These are phyloP conservation scores for Leptodactylus fallax DNA, from an alignment of 2,797 vertebrate genomes.

Conservation along the genomic window DNA sequence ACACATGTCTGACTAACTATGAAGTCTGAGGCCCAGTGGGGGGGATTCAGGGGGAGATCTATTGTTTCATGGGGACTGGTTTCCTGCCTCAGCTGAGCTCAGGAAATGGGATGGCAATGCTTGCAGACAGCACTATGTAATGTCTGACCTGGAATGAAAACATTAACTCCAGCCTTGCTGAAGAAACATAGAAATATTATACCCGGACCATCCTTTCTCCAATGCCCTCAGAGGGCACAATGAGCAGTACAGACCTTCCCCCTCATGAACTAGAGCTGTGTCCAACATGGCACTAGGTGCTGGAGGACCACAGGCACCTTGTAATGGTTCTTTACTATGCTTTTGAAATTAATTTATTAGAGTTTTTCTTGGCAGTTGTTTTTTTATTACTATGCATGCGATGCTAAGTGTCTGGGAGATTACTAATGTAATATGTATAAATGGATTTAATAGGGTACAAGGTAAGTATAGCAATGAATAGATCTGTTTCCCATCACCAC, in stretches of 20 bases:
- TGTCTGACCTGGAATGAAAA: slow-evolving; percentile 52
- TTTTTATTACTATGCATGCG: background rate
- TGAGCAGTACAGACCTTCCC: background rate
- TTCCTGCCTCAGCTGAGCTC: slow-evolving; percentile 55
- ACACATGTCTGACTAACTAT: slow-evolving; percentile 24
- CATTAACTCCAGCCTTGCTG: slow-evolving; percentile 29
- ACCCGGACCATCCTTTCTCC: background rate
- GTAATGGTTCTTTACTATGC: background rate
- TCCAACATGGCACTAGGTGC: background rate
- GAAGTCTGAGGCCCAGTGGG: slow-evolving; percentile 23
- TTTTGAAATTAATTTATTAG: background rate
- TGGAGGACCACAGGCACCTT: background rate
- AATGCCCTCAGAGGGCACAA: background rate
- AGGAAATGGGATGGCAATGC: slow-evolving; percentile 58
- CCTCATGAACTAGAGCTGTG: background rate
- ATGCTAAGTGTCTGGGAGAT: no score
- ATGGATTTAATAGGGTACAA: background rate
- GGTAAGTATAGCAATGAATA: background rate
- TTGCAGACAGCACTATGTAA: slow-evolving; percentile 55
- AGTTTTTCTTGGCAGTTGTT: background rate
- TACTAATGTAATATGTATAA: no score
- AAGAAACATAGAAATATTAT: background rate
- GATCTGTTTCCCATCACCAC: background rate
- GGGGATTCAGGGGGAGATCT: slow-evolving; percentile 1
- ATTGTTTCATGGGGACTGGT: slow-evolving; percentile 56